Evolutionary conservation across 2,797 vertebrate genomes (phyloP).

Genomic region (Galago senegalensis): DNA sequence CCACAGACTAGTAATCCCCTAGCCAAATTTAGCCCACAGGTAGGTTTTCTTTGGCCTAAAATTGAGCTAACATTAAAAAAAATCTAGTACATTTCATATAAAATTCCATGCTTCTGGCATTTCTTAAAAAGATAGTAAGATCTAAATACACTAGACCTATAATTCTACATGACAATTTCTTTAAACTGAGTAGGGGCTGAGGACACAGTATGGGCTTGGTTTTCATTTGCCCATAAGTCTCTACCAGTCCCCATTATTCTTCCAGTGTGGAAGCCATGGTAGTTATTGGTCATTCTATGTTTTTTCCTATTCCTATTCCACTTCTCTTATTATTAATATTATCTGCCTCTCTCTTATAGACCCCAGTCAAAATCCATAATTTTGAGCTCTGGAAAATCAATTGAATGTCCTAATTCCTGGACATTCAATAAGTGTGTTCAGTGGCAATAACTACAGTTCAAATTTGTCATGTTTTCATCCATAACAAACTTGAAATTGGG

Average conservation of each 20-base stretch:
- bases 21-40: neutral
- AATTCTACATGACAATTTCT: neutral
- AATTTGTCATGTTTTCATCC: neutral
- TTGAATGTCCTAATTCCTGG: neutral
- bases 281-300: fast-evolving
- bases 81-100: neutral
- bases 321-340: neutral
- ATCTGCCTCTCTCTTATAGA: neutral
- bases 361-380: neutral
- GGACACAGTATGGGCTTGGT: neutral
- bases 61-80: constrained; percentile 22
- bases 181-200: neutral
- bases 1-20: neutral
- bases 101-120: neutral
- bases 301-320: neutral
- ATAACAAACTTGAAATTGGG: neutral
- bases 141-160: neutral
- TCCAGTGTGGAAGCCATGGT: neutral
- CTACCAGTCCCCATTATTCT: neutral
- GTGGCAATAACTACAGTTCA: neutral
- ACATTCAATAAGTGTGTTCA: neutral
- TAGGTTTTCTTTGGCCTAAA: constrained; percentile 1
- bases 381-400: neutral
- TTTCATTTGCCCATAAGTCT: neutral
- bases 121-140: neutral